Evolutionary conservation across 1,140 invertebrate species (phyloP), one percentile per base, ranked within the genome.

Genomic region (Andrena cerasifolii): DNA sequence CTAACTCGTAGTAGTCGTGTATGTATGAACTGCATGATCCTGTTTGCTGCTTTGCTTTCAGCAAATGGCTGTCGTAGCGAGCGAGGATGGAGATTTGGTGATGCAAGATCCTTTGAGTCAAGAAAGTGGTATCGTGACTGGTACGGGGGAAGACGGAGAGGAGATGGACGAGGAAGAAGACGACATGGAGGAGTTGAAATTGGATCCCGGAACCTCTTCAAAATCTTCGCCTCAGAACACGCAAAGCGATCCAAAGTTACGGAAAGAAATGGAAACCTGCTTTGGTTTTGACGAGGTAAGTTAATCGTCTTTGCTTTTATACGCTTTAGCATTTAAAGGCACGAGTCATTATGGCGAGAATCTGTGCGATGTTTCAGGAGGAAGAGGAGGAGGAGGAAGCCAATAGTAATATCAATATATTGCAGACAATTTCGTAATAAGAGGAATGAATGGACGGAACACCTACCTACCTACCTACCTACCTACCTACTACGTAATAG

Each of bases 221-320:
- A 89, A 88, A 85, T 66, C 78, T 21, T 63, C 80, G 2, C 63
- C 51, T 68, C 90, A 89, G 84, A 88, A 74, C 75, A 89, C 78
- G 84, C 93, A 87, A 90, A 93, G 78, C 75, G 92, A 91, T 81
- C 89, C 87, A 79, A 94, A 90, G 92, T 90, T 87, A 80, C 94
- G 87, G 24, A 95, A 95, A 83, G 96, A 96, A 85, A 96, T 97
- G 93, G 94, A 95, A 84, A 97, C 95, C 49, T 97, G 96, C 88
- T 98, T 98, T 89, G 97, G 97, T 21, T 98, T 98, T 93, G 96
- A 97, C 91, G 96, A 96, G 89, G 94, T 94, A 90, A 86, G 72
- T 82, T 68, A 36, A 36, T 49, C 21, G 18, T 49, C 0, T 1
- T n/a, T 49, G 1, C 3, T 18, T 49, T 59, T 28, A 18, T 18